These are phyloP conservation scores for Alviniconcha strummeri DNA, from an alignment of 2,888 invertebrate species.

Conservation along the genomic window DNA sequence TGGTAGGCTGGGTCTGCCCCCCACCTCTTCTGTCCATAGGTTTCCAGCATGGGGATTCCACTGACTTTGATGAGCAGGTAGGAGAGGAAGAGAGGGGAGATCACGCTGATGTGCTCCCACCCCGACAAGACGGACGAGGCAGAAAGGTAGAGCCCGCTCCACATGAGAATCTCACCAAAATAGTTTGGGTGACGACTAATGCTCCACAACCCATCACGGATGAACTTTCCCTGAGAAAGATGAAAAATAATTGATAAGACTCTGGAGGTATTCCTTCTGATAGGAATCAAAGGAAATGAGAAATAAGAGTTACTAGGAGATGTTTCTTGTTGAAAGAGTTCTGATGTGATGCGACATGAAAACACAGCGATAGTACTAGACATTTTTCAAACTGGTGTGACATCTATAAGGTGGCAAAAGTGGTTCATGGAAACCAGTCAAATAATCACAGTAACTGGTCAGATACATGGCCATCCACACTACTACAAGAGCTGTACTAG, in stretches of 20 bases:
- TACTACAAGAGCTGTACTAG: too few species aligned
- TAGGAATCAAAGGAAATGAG: not conserved
- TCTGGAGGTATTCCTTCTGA: not conserved
- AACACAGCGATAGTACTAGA: too few species aligned
- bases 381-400: too few species aligned
- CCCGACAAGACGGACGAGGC: constrained; percentile 56
- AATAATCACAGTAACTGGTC: too few species aligned
- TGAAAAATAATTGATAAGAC: not conserved
- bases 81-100: constrained; percentile 70
- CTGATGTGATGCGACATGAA: too few species aligned
- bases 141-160: constrained; percentile 66
- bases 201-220: constrained; percentile 67
- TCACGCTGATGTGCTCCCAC: constrained; percentile 60
- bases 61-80: constrained; percentile 70
- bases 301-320: not conserved
- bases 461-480: too few species aligned
- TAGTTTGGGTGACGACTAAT: constrained; percentile 71
- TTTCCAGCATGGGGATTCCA: constrained; percentile 72
- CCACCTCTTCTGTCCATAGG: constrained; percentile 66
- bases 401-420: too few species aligned
- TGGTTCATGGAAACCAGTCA: too few species aligned
- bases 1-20: constrained; percentile 67
- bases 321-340: too few species aligned
- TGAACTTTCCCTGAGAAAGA: constrained; percentile 65
- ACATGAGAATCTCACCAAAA: constrained; percentile 71